A percentile compares a stretch with the other conserved stretches of the same genome.
These are phyloP conservation scores for Ectemnius continuus DNA, from an alignment of 2,888 invertebrate species.

Conservation along the genomic window DNA sequence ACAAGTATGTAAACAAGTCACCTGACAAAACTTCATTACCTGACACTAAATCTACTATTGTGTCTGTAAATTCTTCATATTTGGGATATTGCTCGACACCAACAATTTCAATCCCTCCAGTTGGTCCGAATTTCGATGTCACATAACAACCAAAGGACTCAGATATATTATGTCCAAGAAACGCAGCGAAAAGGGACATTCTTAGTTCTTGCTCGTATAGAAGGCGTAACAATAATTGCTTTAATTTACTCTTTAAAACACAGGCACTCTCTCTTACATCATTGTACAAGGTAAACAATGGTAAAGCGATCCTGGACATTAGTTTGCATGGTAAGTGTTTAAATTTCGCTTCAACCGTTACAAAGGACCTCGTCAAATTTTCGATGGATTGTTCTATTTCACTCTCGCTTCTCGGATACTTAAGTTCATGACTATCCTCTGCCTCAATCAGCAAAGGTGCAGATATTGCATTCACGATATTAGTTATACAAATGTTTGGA, in stretches of 20 bases:
- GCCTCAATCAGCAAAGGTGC: slow-evolving; percentile 64
- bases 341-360: slow-evolving; percentile 69
- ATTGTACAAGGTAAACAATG: slow-evolving; percentile 69
- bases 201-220: slow-evolving; percentile 53
- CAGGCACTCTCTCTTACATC: slow-evolving; percentile 64
- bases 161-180: slow-evolving; percentile 60
- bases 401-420: slow-evolving; percentile 55
- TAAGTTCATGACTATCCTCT: neutral
- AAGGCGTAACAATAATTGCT: slow-evolving; percentile 62
- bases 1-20: slow-evolving; percentile 76
- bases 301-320: slow-evolving; percentile 64
- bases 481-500: slow-evolving; percentile 74
- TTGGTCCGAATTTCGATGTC: slow-evolving; percentile 63
- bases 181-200: slow-evolving; percentile 61
- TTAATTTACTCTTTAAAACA: slow-evolving; percentile 59
- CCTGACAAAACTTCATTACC: slow-evolving; percentile 66
- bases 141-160: slow-evolving; percentile 68
- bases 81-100: slow-evolving; percentile 62
- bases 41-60: slow-evolving; percentile 71
- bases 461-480: slow-evolving; percentile 75
- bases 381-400: slow-evolving; percentile 72
- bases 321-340: slow-evolving; percentile 69
- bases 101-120: slow-evolving; percentile 66
- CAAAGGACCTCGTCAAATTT: slow-evolving; percentile 73
- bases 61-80: slow-evolving; percentile 70